Evolutionary conservation across 1,140 invertebrate genomes (phyloP), one percentile per base, ranked within the genome.

Genomic region (Cylas formicarius): DNA sequence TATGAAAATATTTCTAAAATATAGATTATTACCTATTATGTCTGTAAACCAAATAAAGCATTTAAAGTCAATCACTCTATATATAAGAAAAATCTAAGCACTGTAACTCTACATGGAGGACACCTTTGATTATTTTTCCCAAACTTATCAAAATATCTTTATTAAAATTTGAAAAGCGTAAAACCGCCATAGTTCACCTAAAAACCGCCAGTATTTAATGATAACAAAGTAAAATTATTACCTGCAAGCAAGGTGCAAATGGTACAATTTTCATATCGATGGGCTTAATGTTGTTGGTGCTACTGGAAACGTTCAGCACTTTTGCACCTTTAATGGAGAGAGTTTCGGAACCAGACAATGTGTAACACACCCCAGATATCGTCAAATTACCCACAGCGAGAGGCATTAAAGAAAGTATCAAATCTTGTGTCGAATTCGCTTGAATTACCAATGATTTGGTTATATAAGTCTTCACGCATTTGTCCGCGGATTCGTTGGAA

Each of bases 231-330:
- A 35, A 36, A 11, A 20, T n/a, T 23, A 7, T 46, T 64, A 86
- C 83, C 68, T 83, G 78, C 55, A 88, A 67, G 58, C 80, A 80
- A 1, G 86, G 84, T n/a, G 79, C 72, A 40, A 75, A 72, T 2
- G 81, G 74, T 18, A 81, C 75, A 28, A 85, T 68, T 50, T 72
- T 75, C 43, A 86, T 78, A 42, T 75, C 69, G 13, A 86, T 42
- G 4, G 46, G 61, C 55, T 76, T 65, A 57, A 17, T 67, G 60
- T 18, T 66, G 63, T 66, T 50, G 13, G 2, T 36, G 23, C 26
- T 38, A 34, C 11, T 41, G 50, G 56, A 67, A 31, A 73, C 70
- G 23, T 73, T 62, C 42, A 86, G 77, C 35, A 78, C 60, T 52
- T 80, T 65, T 58, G 81, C 79, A 2, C 83, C 83, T 42, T 71